These are phyloP conservation scores for Caenorhabditis briggsae DNA, from an alignment of 1,140 invertebrate species.

Conservation along the genomic window DNA sequence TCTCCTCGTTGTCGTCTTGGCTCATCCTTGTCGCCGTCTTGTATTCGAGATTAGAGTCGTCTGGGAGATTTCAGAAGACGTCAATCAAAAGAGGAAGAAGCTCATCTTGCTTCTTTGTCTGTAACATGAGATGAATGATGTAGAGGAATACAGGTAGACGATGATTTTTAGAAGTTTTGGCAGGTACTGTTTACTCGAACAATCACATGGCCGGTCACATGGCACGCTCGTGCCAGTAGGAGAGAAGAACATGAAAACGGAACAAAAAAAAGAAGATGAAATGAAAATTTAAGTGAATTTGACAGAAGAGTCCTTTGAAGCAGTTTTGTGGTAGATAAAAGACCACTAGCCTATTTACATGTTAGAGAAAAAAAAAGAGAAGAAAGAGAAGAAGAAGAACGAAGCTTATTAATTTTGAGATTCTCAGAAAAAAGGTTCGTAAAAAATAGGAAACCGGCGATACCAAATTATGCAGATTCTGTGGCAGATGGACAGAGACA, in stretches of 20 bases:
- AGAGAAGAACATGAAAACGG: not conserved
- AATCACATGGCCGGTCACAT: slow-evolving; percentile 39
- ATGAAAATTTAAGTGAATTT: not conserved
- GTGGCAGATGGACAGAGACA: slow-evolving; percentile 7
- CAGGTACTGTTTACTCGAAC: slow-evolving; percentile 50
- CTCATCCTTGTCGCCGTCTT: slow-evolving; percentile 3
- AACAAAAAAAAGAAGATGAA: not conserved
- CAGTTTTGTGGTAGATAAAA: not conserved
- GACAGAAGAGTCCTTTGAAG: not conserved
- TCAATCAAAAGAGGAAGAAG: slow-evolving; percentile 32
- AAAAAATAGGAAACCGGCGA: not conserved
- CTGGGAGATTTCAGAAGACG: slow-evolving; percentile 27
- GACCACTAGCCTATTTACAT: too few species aligned
- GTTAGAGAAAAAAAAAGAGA: not conserved
- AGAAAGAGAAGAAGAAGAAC: not conserved
- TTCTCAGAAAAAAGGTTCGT: not conserved
- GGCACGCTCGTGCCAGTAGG: slow-evolving; percentile 22
- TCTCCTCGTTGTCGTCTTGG: not conserved
- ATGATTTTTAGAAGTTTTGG: not conserved
- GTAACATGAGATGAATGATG: not conserved
- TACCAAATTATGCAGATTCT: not conserved
- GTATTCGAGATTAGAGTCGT: not conserved
- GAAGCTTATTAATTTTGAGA: not conserved
- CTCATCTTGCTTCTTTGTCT: slow-evolving; percentile 17
- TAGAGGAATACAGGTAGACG: not conserved